Evolutionary conservation across 2,888 invertebrate species (phyloP), one percentile per base, ranked within the genome.

Genomic region (Ormyrus pomaceus): DNA sequence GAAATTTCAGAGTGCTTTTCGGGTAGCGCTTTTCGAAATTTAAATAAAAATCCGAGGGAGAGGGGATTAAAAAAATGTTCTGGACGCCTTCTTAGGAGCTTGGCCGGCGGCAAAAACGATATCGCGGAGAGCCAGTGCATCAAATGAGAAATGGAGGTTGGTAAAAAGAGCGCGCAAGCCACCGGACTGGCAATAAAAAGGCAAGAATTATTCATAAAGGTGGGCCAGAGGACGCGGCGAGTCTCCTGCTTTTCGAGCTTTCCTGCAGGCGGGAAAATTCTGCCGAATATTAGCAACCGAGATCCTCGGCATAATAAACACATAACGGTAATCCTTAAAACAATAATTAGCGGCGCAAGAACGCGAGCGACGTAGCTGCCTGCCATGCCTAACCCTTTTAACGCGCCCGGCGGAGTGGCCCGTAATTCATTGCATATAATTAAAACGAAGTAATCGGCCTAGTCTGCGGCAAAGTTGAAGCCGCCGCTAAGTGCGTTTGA

Each of bases 261-360:
- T 70, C 71, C 80, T 72, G 73, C 80, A 77, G 80, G 83, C 84
- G 85, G 85, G 86, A 84, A 85, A 89, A 88, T 88, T 88, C 86
- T 86, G 87, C 87, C 88, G 85, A 89, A 89, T 87, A 88, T 88
- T 72, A 73, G 7, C 64, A 34, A 62, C 68, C 13, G 8, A 66
- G 65, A 70, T 74, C 78, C 75, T 51, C 86, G 34, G 90, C 87
- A 90, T 90, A 90, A 90, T 90, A 90, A 90, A 90, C 88, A 86
- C 90, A 89, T 90, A 90, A 90, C 87, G 88, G 87, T 90, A 89
- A 90, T 90, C 90, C 90, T 88, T 89, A 89, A 90, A 90, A 90
- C 89, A 90, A 90, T 90, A 90, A 90, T 90, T 90, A 90, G 89
- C 87, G 85, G 80, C 82, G 85, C 85, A 83, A 86, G 85, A 79